Evolutionary conservation across 2,888 invertebrate genomes (phyloP).

Genomic region (Criorhina ranunculi): DNA sequence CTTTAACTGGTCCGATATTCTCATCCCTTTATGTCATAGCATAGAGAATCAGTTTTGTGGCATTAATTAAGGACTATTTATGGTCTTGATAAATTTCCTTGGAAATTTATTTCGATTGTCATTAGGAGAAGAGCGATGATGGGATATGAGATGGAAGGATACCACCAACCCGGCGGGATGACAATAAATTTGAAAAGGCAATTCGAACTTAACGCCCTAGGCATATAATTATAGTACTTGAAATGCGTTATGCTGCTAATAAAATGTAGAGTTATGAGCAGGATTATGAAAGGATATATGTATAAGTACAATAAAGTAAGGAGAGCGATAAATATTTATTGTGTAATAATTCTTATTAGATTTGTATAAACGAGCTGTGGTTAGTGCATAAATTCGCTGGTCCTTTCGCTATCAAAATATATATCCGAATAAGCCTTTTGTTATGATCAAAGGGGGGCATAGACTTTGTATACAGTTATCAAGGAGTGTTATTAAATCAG

Average conservation of each 20-base stretch:
- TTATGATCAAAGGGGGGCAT: too few relatives aligned
- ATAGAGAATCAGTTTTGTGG: not conserved
- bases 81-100: constrained; percentile 23
- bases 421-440: not conserved
- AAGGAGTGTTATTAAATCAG: too few relatives aligned
- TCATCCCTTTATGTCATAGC: not conserved
- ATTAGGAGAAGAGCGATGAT: constrained; percentile 23
- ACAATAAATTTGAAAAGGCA: constrained; percentile 47
- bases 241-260: constrained; percentile 19
- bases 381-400: constrained; percentile 10
- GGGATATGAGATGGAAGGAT: constrained; percentile 15
- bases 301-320: constrained; percentile 1
- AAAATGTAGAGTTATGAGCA: constrained; percentile 29
- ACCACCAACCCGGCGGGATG: not conserved
- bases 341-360: constrained; percentile 30
- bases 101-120: constrained; percentile 46
- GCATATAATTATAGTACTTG: constrained; percentile 28
- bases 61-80: constrained; percentile 59
- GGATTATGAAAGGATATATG: constrained; percentile 25
- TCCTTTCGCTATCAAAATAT: not conserved
- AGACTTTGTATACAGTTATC: too few relatives aligned
- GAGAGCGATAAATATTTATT: constrained; percentile 24
- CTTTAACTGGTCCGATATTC: not conserved
- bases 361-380: constrained; percentile 22
- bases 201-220: constrained; percentile 36